These are phyloP conservation scores for Teleogryllus occipitalis DNA, from an alignment of 1,140 invertebrate species.

Conservation along the genomic window DNA sequence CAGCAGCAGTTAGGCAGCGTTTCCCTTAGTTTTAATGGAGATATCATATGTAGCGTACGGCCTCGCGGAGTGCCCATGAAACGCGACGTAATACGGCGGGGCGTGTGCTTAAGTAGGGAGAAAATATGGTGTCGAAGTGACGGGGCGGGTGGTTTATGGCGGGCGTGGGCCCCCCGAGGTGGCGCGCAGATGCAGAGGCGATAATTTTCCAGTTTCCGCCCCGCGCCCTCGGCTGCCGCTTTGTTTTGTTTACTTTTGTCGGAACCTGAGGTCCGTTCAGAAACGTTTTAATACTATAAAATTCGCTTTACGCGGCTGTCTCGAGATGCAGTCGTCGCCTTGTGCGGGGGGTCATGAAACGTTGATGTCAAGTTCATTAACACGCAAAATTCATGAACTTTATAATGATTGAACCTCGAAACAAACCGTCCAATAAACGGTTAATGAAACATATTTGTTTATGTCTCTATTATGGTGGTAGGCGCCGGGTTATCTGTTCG, in stretches of 20 bases:
- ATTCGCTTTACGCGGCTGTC: background rate
- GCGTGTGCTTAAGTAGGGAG: background rate
- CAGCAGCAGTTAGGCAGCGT: background rate
- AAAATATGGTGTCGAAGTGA: background rate
- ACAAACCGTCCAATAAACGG: background rate
- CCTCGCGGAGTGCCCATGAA: background rate
- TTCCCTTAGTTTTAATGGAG: slow-evolving; percentile 1
- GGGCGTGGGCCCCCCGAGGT: no score
- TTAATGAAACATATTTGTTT: background rate
- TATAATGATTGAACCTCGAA: slow-evolving; percentile 4
- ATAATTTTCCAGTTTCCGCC: background rate
- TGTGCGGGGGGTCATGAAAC: background rate
- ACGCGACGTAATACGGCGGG: background rate
- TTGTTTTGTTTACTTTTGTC: background rate
- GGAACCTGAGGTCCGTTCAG: background rate
- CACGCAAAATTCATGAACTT: background rate
- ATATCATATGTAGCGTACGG: slow-evolving; percentile 1
- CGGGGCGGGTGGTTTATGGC: background rate
- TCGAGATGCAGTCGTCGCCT: background rate
- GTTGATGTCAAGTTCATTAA: background rate
- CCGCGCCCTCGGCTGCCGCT: background rate
- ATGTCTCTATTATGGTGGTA: background rate
- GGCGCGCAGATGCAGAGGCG: no score
- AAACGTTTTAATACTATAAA: background rate
- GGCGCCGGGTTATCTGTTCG: background rate